Conservation (phyloP, 2,888 invertebrate genomes). For the Linyphia triangularis region DNA sequence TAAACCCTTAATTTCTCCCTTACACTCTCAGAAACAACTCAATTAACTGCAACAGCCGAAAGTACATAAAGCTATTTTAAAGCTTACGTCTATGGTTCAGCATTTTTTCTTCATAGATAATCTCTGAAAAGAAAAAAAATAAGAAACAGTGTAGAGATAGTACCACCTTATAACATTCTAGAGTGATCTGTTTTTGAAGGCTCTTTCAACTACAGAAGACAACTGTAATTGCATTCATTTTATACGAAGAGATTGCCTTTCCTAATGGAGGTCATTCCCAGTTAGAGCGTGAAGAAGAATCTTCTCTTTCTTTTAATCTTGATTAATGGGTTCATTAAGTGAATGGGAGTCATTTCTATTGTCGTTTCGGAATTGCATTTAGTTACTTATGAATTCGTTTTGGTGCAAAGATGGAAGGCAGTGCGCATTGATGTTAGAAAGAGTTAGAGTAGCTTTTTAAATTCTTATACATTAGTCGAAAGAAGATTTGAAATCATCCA, state of each 20-base stretch:
- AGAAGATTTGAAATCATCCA: no score
- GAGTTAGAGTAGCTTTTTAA: no score
- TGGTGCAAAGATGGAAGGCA: no score
- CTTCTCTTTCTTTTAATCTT: neutral
- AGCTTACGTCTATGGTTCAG: constrained; percentile 11
- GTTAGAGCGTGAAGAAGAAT: neutral
- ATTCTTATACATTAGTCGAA: no score
- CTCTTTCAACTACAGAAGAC: neutral
- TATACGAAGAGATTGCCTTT: neutral
- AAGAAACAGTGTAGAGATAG: neutral
- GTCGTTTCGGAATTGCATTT: neutral
- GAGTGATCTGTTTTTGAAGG: neutral
- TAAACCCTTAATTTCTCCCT: neutral
- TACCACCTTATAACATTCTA: neutral
- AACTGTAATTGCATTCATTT: neutral
- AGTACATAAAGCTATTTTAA: constrained; percentile 13
- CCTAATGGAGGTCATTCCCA: neutral
- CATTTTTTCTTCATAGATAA: neutral
- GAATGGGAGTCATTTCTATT: neutral
- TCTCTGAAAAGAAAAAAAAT: neutral
- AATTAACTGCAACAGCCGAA: constrained; percentile 20
- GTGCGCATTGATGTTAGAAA: no score
- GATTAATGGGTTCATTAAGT: neutral
- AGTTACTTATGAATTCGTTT: neutral
- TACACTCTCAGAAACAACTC: constrained; percentile 12